These are phyloP conservation scores for Aspidiotus destructor DNA, from an alignment of 2,888 invertebrate species.

Conservation along the genomic window DNA sequence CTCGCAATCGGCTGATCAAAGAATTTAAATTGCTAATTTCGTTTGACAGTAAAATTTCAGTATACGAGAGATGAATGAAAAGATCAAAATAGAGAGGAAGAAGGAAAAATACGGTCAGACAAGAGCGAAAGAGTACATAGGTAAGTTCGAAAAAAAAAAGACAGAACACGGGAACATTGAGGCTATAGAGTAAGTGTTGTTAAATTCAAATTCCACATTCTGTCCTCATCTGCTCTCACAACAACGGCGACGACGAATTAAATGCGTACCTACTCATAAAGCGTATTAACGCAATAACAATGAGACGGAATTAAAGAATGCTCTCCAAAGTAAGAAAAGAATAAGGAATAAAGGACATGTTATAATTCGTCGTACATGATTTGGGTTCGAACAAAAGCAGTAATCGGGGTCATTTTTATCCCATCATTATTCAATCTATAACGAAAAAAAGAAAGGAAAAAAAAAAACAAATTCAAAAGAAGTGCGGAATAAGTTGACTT, in stretches of 20 bases:
- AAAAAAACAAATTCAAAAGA: background rate
- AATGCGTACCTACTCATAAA: background rate
- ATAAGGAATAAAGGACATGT: background rate
- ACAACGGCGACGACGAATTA: background rate
- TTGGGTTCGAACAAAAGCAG: constrained; percentile 11
- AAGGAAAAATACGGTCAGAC: no score
- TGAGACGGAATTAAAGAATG: background rate
- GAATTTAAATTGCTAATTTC: no score
- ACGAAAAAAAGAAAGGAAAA: constrained; percentile 1
- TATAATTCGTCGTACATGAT: constrained; percentile 9
- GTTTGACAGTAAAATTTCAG: no score
- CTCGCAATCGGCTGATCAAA: no score
- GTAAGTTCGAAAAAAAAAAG: no score
- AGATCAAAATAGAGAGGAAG: no score
- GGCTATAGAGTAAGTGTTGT: background rate
- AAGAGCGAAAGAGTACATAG: no score
- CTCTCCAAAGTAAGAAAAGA: no score
- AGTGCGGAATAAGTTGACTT: background rate
- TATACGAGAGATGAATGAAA: no score
- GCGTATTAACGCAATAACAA: constrained; percentile 4
- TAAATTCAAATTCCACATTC: background rate
- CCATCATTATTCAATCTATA: constrained; percentile 12
- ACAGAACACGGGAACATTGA: no score
- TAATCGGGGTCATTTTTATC: constrained; percentile 19
- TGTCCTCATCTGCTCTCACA: background rate